Percentiles rank a stretch among this genome's conserved stretches.
These are phyloP conservation scores for Diabrotica undecimpunctata DNA, from an alignment of 1,140 invertebrate species.

Conservation along the genomic window DNA sequence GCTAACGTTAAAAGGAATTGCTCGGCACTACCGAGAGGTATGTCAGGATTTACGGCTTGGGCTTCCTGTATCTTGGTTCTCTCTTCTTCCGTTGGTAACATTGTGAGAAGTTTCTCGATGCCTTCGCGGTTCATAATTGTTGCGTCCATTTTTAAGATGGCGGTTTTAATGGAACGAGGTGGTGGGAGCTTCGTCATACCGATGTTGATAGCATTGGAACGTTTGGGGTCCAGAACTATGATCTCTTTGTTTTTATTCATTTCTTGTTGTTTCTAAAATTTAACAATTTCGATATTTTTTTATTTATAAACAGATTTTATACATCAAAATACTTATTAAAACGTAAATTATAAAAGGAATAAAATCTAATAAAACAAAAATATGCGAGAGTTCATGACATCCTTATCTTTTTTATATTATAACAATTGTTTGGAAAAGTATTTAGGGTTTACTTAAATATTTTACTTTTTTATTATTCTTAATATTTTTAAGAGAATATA, in stretches of 20 bases:
- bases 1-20: constrained; percentile 95
- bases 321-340: too few species aligned
- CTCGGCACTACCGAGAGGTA: constrained; percentile 95
- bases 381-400: too few species aligned
- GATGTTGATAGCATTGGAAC: constrained; percentile 99
- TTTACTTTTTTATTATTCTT: too few species aligned
- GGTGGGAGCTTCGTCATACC: constrained; percentile 99
- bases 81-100: constrained; percentile 98
- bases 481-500: too few species aligned
- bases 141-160: constrained; percentile 98
- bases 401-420: too few species aligned
- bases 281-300: too few species aligned
- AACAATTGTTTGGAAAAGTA: too few species aligned
- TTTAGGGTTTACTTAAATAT: too few species aligned
- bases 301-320: too few species aligned
- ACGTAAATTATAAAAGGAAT: too few species aligned
- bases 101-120: constrained; percentile 95
- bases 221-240: constrained; percentile 93
- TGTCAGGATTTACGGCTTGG: constrained; percentile 85
- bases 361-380: too few species aligned
- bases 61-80: constrained; percentile 94
- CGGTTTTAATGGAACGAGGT: constrained; percentile 94
- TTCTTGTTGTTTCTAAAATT: constrained; percentile 80
- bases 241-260: constrained; percentile 93
- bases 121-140: constrained; percentile 98